A percentile compares a stretch with the other conserved stretches of the same genome.
Evolutionary conservation across 2,888 invertebrate genomes (phyloP).

Genomic region (Scaptomyza reducta): DNA sequence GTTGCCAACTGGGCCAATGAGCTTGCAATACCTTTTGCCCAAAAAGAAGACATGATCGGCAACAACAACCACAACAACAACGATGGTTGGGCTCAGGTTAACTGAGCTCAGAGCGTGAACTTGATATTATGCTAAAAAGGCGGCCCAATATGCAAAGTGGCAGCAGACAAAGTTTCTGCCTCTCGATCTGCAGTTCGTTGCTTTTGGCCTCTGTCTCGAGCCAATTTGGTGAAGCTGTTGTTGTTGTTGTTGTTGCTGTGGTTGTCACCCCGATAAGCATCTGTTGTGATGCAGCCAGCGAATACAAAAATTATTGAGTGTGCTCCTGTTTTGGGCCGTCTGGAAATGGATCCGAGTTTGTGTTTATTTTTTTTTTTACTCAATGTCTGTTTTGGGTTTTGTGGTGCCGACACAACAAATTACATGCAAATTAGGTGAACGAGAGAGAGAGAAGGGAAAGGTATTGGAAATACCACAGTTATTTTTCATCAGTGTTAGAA

Average conservation of each 20-base stretch:
- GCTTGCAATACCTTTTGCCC: slow-evolving; percentile 44
- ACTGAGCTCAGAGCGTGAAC: slow-evolving; percentile 65
- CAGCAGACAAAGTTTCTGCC: slow-evolving; percentile 30
- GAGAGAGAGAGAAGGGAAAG: not conserved
- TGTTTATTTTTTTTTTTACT: not conserved
- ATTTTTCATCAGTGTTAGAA: too few relatives aligned
- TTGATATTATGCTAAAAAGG: slow-evolving; percentile 65
- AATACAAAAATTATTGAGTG: slow-evolving; percentile 64
- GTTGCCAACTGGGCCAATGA: slow-evolving; percentile 67
- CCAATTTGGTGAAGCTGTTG: slow-evolving; percentile 66
- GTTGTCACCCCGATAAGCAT: slow-evolving; percentile 73
- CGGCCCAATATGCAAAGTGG: slow-evolving; percentile 67
- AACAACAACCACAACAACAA: slow-evolving; percentile 21
- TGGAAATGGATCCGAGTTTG: slow-evolving; percentile 34
- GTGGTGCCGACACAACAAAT: slow-evolving; percentile 65
- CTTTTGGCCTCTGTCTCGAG: slow-evolving; percentile 23
- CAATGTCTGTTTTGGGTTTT: slow-evolving; percentile 16
- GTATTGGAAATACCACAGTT: not conserved
- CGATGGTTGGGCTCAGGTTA: slow-evolving; percentile 58
- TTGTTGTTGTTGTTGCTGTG: slow-evolving; percentile 37
- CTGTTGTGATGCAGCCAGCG: slow-evolving; percentile 31
- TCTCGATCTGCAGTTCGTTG: slow-evolving; percentile 17
- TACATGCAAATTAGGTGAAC: slow-evolving; percentile 68
- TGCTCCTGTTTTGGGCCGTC: slow-evolving; percentile 44
- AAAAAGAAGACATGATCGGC: slow-evolving; percentile 64